A percentile compares a stretch with the other conserved stretches of the same genome.
Conservation (phyloP, 1,140 invertebrate genomes). For the Drosophila novamexicana region DNA sequence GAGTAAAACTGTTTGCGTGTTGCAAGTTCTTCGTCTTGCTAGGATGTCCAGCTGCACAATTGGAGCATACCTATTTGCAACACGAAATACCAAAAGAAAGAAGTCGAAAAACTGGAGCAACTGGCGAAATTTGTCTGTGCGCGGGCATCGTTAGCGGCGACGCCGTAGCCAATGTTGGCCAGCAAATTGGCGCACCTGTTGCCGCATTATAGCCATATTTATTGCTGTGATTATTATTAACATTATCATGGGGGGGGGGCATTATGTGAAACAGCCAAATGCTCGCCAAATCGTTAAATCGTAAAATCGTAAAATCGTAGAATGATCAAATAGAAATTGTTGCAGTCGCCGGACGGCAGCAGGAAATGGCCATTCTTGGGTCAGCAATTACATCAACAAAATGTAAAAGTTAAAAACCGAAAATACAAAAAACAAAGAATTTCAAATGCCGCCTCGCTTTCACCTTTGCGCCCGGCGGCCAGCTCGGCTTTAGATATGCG, state of each 20-base stretch:
- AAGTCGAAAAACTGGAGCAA: constrained; percentile 23
- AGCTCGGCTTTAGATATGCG: constrained; percentile 28
- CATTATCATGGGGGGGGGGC: constrained; percentile 12
- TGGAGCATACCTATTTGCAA: background rate
- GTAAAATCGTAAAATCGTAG: background rate
- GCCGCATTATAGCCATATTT: constrained; percentile 2
- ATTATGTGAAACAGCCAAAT: constrained; percentile 21
- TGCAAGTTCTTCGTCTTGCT: too few relatives aligned
- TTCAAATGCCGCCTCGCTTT: constrained; percentile 57
- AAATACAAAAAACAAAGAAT: constrained; percentile 37
- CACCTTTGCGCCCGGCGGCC: constrained; percentile 40
- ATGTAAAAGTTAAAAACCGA: constrained; percentile 2
- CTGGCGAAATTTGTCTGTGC: background rate
- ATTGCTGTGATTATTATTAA: constrained; percentile 6
- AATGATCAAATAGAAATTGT: constrained; percentile 15
- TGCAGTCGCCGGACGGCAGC: constrained; percentile 2
- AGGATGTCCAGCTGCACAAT: background rate
- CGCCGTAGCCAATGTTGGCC: background rate
- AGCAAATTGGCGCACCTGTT: constrained; percentile 25
- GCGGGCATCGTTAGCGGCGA: constrained; percentile 5
- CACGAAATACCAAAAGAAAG: background rate
- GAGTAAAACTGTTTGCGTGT: too few relatives aligned
- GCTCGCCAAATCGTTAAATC: constrained; percentile 5
- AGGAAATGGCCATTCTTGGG: constrained; percentile 68
- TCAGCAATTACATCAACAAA: constrained; percentile 44